phyloP scores from a whole-genome alignment of 2,888 invertebrate species.

The Euclidia mi region DNA sequence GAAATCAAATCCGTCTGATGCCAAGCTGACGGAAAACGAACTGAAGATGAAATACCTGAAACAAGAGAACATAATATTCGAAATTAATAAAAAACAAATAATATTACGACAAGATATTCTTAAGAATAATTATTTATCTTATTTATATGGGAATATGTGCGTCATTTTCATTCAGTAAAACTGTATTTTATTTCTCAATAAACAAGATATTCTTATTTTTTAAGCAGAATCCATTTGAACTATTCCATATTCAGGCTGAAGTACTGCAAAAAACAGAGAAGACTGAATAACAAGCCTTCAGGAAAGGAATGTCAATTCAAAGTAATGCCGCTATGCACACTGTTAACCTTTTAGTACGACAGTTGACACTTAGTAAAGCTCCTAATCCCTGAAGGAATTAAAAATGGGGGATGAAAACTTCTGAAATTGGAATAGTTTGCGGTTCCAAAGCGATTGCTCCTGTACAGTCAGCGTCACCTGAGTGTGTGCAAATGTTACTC shows the following conservation, averaged over 20 bases:
- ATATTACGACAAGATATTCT: too few species aligned
- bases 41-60: slow-evolving; percentile 41
- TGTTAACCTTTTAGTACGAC: slow-evolving; percentile 57
- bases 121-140: too few species aligned
- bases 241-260: too few species aligned
- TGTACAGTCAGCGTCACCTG: slow-evolving; percentile 46
- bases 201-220: too few species aligned
- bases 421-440: slow-evolving; percentile 75
- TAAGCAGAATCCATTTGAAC: too few species aligned
- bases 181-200: too few species aligned
- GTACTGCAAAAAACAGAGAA: slow-evolving; percentile 6
- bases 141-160: too few species aligned
- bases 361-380: slow-evolving; percentile 56
- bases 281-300: slow-evolving; percentile 26
- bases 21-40: slow-evolving; percentile 9
- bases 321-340: slow-evolving; percentile 35
- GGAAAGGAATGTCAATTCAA: too few species aligned
- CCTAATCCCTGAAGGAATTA: slow-evolving; percentile 70
- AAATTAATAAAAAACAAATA: too few species aligned
- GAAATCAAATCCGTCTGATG: neutral
- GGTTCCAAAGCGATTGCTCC: slow-evolving; percentile 56
- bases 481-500: neutral
- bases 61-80: slow-evolving; percentile 26
- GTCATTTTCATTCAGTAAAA: too few species aligned
- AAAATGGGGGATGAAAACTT: slow-evolving; percentile 72